Conservation (phyloP, 2,888 invertebrate species). For the Ephialtes manifestator region DNA sequence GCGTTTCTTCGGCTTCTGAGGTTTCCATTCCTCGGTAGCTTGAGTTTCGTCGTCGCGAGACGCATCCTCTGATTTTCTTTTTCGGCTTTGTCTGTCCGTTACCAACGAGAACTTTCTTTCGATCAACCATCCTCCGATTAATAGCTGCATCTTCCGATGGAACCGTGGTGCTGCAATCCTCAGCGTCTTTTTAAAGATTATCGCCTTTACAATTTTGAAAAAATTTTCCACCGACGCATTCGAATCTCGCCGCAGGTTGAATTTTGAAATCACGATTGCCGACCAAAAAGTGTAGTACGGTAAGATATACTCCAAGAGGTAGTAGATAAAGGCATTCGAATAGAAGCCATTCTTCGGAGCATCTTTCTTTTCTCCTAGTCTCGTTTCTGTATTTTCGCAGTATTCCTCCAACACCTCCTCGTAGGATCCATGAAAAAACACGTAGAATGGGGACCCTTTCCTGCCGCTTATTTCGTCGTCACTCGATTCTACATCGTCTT, state of each 20-base stretch:
- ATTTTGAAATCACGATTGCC: slow-evolving; percentile 5
- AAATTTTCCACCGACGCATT: slow-evolving; percentile 53
- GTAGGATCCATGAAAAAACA: background rate
- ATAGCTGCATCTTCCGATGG: background rate
- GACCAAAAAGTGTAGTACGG: slow-evolving; percentile 48
- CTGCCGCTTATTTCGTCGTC: background rate
- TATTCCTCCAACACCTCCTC: background rate
- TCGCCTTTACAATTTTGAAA: slow-evolving; percentile 43
- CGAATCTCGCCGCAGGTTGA: slow-evolving; percentile 11
- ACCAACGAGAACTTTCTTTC: background rate
- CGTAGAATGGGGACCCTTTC: background rate
- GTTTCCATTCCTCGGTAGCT: background rate
- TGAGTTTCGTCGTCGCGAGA: background rate
- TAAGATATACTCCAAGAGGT: slow-evolving; percentile 21
- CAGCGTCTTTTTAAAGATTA: slow-evolving; percentile 21
- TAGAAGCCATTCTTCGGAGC: background rate
- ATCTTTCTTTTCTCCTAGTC: background rate
- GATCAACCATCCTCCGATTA: slow-evolving; percentile 1
- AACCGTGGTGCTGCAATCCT: slow-evolving; percentile 8
- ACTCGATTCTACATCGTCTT: slow-evolving; percentile 4
- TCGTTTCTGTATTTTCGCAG: background rate
- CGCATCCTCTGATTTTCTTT: background rate
- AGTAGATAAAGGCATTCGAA: background rate
- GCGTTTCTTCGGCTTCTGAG: background rate
- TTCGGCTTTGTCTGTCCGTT: slow-evolving; percentile 4